These are phyloP conservation scores for Astropecten irregularis DNA, from an alignment of 53 echinoderm and acorn worm genomes.

Conservation along the genomic window DNA sequence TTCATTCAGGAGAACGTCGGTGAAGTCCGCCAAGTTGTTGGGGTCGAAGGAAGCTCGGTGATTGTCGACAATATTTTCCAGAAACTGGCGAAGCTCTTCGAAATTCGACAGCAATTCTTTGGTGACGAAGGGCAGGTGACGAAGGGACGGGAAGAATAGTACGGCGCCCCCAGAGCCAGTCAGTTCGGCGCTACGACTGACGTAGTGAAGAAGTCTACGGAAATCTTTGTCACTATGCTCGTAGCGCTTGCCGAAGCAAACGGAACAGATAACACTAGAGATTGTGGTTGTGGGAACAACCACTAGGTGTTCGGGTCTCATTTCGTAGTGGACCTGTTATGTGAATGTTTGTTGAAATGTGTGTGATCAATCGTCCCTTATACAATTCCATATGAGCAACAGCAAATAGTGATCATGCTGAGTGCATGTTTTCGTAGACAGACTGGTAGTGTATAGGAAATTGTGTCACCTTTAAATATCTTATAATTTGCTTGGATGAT, in stretches of 20 bases:
- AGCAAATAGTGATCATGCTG: no score
- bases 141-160: slow-evolving; percentile 41
- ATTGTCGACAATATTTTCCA: slow-evolving; percentile 21
- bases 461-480: no score
- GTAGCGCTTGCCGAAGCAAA: slow-evolving; percentile 63
- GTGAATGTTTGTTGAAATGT: no score
- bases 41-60: slow-evolving; percentile 26
- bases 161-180: slow-evolving; percentile 24
- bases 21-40: slow-evolving; percentile 38
- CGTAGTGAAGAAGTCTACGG: slow-evolving; percentile 21
- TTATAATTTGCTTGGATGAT: no score
- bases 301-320: no score
- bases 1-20: slow-evolving; percentile 50
- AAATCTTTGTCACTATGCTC: slow-evolving; percentile 54
- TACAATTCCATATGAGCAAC: no score
- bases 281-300: no score
- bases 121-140: slow-evolving; percentile 31
- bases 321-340: no score
- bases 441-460: no score
- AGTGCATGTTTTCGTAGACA: no score
- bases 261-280: slow-evolving; percentile 71
- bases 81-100: slow-evolving; percentile 5
- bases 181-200: background rate
- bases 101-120: background rate
- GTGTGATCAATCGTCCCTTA: no score